Base-by-base conservation (phyloP, 2,888 invertebrate species). In the Nemotelus pantherinus region DNA sequence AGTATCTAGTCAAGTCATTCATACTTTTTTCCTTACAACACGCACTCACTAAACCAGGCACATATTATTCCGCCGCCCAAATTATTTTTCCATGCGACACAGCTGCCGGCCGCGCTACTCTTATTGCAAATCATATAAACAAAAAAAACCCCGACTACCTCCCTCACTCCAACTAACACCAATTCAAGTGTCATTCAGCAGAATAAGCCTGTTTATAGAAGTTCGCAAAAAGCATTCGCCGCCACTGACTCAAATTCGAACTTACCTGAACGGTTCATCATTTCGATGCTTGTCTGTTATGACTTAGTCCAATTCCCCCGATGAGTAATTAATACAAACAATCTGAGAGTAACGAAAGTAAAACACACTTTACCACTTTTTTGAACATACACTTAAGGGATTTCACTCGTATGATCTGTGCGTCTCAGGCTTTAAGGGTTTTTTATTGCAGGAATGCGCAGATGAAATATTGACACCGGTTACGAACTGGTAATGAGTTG, bases 181-280 rank as follows among this genome's bases (percentile, higher is more conserved):
- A 7, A 53, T 10, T 39, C 10, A 50, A 48, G 41, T 70, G 55
- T 48, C 55, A 70, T 2, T 55, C 68, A 10, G 48, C 3, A 41
- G 63, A 25, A 25, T 6, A 3, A 53, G 68, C 68, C 4, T 43
- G 48, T 53, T 68, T 41, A 41, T 43, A 39, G 43, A 44, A 45
- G 44, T n/a, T 39, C 48, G 41, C 68, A 50, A 68, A 70, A 70
- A 53, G 41, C 50, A 55, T 70, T 55, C 70, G 50, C 55, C 55
- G 25, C 7, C 41, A 7, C 47, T 63, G 55, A 55, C 55, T 45
- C 53, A 60, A 41, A 48, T 74, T 47, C 41, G 60, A 74, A 74
- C 44, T 60, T 47, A 74, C 74, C 74, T 74, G 74, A 74, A 63
- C 74, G 74, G 48, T 74, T 74, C 74, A 74, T 74, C 74, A 74